Evolutionary conservation across 2,797 vertebrate genomes (phyloP).

Genomic region (Orestias chungarensis): DNA sequence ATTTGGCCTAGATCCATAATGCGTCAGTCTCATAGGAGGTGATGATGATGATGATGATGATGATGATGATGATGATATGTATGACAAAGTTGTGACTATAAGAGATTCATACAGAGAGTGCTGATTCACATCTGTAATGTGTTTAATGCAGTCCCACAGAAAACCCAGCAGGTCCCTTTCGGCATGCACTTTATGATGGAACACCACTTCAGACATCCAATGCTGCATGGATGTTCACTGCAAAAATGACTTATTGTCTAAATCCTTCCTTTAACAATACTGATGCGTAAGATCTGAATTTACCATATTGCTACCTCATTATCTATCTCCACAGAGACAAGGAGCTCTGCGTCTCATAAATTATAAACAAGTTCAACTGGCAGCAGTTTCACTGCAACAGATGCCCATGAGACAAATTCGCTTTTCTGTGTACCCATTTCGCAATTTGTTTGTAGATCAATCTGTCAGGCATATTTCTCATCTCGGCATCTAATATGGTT

Average conservation of each 20-base stretch:
- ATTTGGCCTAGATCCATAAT: background rate
- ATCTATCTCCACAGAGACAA: conserved; percentile 28
- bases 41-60: too few relatives aligned
- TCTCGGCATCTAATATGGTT: conserved; percentile 44
- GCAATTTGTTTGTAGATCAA: conserved; percentile 64
- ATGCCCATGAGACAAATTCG: conserved; percentile 68
- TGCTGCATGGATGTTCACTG: background rate
- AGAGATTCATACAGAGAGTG: background rate
- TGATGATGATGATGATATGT: too few relatives aligned
- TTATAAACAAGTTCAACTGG: conserved; percentile 65
- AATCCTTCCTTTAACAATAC: conserved; percentile 12
- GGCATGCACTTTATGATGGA: background rate
- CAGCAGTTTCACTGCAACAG: conserved; percentile 60
- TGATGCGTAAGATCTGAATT: conserved; percentile 2
- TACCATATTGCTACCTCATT: conserved; percentile 11
- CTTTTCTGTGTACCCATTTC: conserved; percentile 55
- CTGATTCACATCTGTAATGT: background rate
- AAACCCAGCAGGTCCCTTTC: background rate
- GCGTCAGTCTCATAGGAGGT: background rate
- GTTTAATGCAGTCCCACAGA: background rate
- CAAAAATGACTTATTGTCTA: conserved; percentile 1
- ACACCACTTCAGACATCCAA: conserved; percentile 1
- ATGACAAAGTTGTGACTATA: background rate
- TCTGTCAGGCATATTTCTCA: conserved; percentile 45
- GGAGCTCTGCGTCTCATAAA: conserved; percentile 45